These are phyloP conservation scores for Pteronura brasiliensis DNA, from an alignment of 2,113 vertebrate species.

Conservation along the genomic window DNA sequence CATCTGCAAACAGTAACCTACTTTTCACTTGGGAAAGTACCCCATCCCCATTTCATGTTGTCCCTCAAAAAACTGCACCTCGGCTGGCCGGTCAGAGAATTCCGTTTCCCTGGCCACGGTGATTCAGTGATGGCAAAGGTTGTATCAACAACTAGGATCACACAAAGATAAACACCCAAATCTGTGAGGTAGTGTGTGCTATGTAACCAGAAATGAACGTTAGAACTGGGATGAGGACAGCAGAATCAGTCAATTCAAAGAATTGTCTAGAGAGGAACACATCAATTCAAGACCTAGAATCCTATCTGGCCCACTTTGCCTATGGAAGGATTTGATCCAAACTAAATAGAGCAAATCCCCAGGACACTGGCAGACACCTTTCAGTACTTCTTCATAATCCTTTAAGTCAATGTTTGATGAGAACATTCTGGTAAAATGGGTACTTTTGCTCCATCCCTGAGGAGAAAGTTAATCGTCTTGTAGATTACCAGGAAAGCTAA, in stretches of 20 bases:
- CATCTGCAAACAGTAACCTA: not conserved
- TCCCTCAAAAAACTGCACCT: not conserved
- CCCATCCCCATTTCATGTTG: not conserved
- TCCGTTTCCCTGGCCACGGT: not conserved
- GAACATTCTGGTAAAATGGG: constrained; percentile 29
- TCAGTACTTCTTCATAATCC: constrained; percentile 32
- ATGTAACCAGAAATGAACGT: not conserved
- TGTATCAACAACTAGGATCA: not conserved
- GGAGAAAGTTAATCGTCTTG: constrained; percentile 39
- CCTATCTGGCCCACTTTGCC: not conserved
- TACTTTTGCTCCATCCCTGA: not conserved
- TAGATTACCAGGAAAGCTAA: not conserved
- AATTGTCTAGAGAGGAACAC: constrained; percentile 20
- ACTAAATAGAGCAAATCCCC: constrained; percentile 33
- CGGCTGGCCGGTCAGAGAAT: not conserved
- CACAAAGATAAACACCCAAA: not conserved
- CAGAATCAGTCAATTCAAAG: constrained; percentile 27
- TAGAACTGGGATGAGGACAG: not conserved
- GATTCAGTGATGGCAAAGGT: not conserved
- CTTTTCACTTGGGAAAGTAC: not conserved
- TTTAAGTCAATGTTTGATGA: constrained; percentile 53
- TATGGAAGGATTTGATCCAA: constrained; percentile 34
- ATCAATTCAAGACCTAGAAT: not conserved
- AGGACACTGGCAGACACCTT: constrained; percentile 1
- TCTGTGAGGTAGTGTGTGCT: not conserved